phyloP scores from a whole-genome alignment of 2,797 vertebrate genomes.

The Pangasius macronema region DNA sequence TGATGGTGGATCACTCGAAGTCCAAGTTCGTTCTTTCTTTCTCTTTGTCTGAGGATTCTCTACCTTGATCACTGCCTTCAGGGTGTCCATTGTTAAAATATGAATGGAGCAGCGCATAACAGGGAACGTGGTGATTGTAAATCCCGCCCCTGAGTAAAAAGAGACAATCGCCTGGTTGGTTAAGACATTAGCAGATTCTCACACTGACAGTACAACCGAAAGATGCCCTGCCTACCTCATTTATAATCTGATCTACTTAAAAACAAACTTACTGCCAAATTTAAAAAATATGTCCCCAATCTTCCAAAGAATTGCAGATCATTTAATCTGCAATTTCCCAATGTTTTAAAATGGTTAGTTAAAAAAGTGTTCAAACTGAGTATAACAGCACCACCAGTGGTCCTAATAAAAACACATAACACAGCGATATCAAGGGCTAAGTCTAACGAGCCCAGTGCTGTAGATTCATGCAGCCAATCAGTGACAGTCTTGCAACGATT shows the following conservation, averaged over 20 bases:
- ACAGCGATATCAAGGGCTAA: not conserved
- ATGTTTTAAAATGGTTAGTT: not conserved
- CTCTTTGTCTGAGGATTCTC: not conserved
- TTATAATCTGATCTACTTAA: not conserved
- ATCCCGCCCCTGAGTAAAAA: not conserved
- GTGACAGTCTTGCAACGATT: not conserved
- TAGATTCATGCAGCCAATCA: not conserved
- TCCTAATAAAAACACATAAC: not conserved
- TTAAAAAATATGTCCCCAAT: no score
- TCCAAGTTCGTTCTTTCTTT: conserved; percentile 49
- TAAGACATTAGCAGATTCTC: not conserved
- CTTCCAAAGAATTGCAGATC: not conserved
- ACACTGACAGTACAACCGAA: not conserved
- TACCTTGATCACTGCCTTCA: conserved; percentile 27
- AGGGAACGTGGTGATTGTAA: not conserved
- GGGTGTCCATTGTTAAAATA: conserved; percentile 53
- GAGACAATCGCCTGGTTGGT: not conserved
- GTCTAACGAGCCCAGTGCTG: not conserved
- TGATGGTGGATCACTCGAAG: conserved; percentile 63
- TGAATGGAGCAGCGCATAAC: not conserved
- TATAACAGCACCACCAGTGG: not conserved
- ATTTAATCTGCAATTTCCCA: not conserved
- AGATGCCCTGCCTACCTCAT: not conserved
- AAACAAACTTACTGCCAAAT: not conserved
- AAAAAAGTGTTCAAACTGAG: not conserved